phyloP scores from a whole-genome alignment of 2,797 vertebrate species.

The Bovichtus diacanthus region DNA sequence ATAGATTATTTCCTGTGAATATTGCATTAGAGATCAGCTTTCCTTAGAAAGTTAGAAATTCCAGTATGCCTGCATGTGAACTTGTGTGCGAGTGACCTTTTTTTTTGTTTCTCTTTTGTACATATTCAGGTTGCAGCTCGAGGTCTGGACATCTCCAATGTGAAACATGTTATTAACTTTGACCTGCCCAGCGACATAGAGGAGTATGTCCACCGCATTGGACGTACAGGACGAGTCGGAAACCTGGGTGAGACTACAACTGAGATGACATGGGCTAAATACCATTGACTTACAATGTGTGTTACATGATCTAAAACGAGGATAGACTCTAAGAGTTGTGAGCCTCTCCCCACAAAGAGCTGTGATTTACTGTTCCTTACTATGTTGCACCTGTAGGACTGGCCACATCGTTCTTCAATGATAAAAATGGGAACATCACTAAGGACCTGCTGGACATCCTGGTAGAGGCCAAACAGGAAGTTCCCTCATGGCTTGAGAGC shows the following conservation, averaged over 20 bases:
- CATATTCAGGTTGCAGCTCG: conserved; percentile 91
- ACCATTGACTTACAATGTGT: no score
- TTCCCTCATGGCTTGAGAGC: conserved; percentile 96
- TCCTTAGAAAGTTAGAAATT: neutral
- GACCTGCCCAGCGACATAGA: conserved; percentile 97
- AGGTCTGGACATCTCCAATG: conserved; percentile 93
- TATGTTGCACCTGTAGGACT: conserved; percentile 83
- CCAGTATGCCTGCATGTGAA: neutral
- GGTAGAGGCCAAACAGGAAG: conserved; percentile 96
- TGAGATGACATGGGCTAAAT: no score
- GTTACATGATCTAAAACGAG: neutral
- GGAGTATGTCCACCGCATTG: conserved; percentile 97
- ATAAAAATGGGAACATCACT: conserved; percentile 94
- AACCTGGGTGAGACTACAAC: conserved; percentile 88
- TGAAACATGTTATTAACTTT: conserved; percentile 98
- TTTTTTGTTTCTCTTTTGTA: neutral
- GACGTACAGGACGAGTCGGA: conserved; percentile 95
- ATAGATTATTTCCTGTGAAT: no score
- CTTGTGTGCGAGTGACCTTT: neutral
- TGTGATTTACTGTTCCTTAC: neutral
- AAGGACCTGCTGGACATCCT: conserved; percentile 96
- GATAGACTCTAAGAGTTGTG: neutral
- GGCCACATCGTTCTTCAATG: conserved; percentile 97
- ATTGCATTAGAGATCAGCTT: no score
- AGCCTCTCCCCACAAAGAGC: neutral